phyloP scores from a whole-genome alignment of 2,888 invertebrate genomes.

The Frankliniella intonsa region DNA sequence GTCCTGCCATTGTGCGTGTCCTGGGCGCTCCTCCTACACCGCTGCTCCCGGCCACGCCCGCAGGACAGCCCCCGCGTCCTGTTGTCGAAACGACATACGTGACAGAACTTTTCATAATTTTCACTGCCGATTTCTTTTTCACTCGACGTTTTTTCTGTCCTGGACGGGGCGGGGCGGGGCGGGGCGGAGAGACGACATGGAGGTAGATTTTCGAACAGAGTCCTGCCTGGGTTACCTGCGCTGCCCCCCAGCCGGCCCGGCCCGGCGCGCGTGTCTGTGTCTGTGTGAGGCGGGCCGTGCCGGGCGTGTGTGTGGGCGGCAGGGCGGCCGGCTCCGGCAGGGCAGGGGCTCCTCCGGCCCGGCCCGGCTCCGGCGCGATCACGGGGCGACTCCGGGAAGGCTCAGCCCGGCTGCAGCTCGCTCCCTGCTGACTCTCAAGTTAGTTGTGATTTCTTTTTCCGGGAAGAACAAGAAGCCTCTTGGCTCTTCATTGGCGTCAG shows the following conservation, averaged over 20 bases:
- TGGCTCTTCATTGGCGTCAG: no score
- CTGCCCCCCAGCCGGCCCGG: neutral
- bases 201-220: no score
- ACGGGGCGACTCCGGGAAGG: no score
- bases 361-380: neutral
- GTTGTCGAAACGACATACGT: neutral
- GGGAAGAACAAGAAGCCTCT: no score
- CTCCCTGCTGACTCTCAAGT: no score
- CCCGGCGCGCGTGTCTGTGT: slow-evolving; percentile 10
- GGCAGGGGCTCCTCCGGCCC: neutral
- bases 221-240: neutral
- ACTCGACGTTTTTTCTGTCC: neutral
- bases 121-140: neutral
- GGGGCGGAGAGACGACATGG: neutral
- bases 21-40: no score
- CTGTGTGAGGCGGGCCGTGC: neutral
- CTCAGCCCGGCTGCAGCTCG: no score
- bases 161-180: slow-evolving; percentile 1
- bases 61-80: no score
- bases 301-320: neutral
- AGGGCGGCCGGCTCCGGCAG: neutral
- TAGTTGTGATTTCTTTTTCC: no score
- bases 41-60: no score
- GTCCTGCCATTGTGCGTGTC: no score
- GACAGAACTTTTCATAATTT: neutral